These are phyloP conservation scores for Apus apus DNA, from an alignment of 2,113 vertebrate genomes.

Conservation along the genomic window DNA sequence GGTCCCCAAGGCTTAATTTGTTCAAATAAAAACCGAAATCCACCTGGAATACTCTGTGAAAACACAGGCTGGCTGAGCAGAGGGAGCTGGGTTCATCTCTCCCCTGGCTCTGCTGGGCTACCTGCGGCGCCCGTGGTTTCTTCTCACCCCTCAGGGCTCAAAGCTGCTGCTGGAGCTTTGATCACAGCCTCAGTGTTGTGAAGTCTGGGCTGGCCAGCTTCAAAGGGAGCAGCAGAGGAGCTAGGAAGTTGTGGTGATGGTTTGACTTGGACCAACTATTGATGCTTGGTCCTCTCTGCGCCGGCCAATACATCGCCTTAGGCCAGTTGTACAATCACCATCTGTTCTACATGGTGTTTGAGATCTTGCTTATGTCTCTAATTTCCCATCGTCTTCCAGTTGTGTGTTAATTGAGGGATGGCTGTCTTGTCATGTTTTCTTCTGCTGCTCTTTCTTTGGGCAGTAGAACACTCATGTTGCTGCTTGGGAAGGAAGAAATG, in stretches of 20 bases:
- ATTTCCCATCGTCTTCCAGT: not conserved
- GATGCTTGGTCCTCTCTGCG: not conserved
- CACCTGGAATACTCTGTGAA: not conserved
- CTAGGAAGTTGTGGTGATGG: not conserved
- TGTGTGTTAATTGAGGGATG: not conserved
- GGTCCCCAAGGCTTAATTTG: constrained; percentile 57
- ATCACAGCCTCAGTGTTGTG: not conserved
- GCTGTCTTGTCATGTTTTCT: not conserved
- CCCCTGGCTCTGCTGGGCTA: not conserved
- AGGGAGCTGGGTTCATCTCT: not conserved
- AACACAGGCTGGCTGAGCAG: not conserved
- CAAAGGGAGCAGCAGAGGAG: not conserved
- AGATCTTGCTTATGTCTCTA: not conserved
- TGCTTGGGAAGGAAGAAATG: not conserved
- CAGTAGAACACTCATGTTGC: accelerated
- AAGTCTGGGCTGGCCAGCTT: not conserved
- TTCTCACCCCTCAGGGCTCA: not conserved
- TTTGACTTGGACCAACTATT: not conserved
- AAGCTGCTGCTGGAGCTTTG: not conserved
- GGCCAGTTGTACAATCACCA: not conserved
- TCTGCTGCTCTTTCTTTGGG: not conserved
- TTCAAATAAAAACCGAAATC: constrained; percentile 36
- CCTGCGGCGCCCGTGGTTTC: not conserved
- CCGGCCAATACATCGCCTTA: accelerated
- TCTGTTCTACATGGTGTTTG: accelerated